These are phyloP conservation scores for Apodemus speciosus DNA, from an alignment of 2,113 vertebrate species.

Conservation along the genomic window DNA sequence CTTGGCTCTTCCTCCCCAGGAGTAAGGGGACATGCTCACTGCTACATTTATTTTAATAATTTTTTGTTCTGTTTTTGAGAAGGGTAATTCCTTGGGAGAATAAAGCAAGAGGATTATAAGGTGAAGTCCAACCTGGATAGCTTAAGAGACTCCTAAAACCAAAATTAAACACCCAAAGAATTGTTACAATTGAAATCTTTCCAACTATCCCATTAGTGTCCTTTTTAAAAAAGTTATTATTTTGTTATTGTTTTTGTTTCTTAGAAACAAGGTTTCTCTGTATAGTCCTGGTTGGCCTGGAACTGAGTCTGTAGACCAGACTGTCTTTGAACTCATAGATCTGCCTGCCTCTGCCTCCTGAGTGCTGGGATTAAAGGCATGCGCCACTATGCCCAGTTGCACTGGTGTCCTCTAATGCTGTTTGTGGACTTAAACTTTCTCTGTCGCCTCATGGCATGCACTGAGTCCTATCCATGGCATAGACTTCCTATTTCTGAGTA, in stretches of 20 bases:
- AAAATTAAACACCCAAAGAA: background rate
- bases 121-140: background rate
- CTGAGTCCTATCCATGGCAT: background rate
- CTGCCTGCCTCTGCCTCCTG: background rate
- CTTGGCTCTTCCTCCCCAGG: background rate
- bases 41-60: background rate
- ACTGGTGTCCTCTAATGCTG: background rate
- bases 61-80: background rate
- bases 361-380: background rate
- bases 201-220: background rate
- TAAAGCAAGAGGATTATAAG: background rate
- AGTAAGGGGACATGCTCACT: background rate
- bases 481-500: background rate
- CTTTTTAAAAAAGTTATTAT: background rate
- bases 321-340: background rate
- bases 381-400: no score
- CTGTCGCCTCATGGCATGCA: background rate
- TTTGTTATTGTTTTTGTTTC: background rate
- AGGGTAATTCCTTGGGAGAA: background rate
- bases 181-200: background rate
- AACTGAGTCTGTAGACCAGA: background rate
- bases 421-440: slow-evolving; percentile 22
- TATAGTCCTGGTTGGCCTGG: background rate
- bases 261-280: background rate
- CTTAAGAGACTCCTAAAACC: background rate